These are phyloP conservation scores for honey bee (Apis mellifera) DNA, from an alignment of 1,140 invertebrate species.

Conservation along the genomic window DNA sequence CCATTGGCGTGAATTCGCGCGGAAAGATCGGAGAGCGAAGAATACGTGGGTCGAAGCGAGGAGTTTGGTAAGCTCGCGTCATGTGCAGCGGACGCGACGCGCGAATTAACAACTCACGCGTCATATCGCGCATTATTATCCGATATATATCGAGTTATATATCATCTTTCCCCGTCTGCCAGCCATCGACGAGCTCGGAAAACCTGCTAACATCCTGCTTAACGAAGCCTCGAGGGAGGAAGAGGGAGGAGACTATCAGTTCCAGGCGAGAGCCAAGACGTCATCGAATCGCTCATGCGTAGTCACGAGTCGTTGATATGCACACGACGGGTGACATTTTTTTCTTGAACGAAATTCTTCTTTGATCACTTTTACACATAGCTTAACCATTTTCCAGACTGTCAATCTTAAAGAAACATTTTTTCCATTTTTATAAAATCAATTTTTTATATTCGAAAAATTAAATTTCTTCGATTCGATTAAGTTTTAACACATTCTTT, in stretches of 20 bases:
- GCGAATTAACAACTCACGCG: conserved; percentile 78
- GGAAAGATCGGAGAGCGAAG: conserved; percentile 66
- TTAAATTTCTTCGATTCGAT: too few species aligned
- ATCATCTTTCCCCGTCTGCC: conserved; percentile 66
- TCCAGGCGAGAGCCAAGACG: conserved; percentile 73
- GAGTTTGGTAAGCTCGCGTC: conserved; percentile 48
- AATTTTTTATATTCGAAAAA: too few species aligned
- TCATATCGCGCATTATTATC: conserved; percentile 80
- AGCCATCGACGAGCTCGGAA: conserved; percentile 43
- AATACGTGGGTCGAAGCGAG: conserved; percentile 38
- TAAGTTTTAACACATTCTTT: too few species aligned
- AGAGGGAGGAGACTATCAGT: conserved; percentile 75
- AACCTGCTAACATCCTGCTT: conserved; percentile 70
- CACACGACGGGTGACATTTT: conserved; percentile 19
- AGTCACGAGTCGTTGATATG: conserved; percentile 51
- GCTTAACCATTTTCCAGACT: too few species aligned
- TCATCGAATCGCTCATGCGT: conserved; percentile 64
- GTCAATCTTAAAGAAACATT: too few species aligned
- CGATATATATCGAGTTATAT: conserved; percentile 78
- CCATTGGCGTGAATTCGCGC: conserved; percentile 61
- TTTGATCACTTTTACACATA: too few species aligned
- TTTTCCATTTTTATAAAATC: too few species aligned
- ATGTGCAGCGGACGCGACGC: conserved; percentile 69
- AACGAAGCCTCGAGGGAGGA: conserved; percentile 29
- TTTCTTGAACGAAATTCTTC: conserved; percentile 7